Base-by-base conservation (phyloP, 37 sponge, comb jelly and placozoan species). In the Beroe forskalii region DNA sequence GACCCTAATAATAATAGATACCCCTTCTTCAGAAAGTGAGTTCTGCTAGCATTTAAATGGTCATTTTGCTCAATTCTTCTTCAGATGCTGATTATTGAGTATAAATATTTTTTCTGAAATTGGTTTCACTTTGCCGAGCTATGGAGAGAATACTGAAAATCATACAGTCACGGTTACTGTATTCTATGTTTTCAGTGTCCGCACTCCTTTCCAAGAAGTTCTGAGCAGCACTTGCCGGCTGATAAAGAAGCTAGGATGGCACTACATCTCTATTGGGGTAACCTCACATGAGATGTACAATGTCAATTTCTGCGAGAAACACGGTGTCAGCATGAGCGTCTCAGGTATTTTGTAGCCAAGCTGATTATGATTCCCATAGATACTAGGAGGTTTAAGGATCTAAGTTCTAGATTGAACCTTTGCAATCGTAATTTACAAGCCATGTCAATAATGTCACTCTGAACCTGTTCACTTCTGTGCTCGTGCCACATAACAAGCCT, bases 101-200 rank as follows among this genome's bases (percentile, higher is more conserved):
- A 55, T 55, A 55, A 17, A 20, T 55, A 9, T 55, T 20, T 20
- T 9, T 55, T 9, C 60, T 55, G 17, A 17, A 20, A 55, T 55
- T 55, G 17, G 17, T 55, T 9, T 9, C 60, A 55, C 60, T 55
- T 55, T 17, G n/a, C n/a, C n/a, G n/a, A n/a, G n/a, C n/a, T n/a
- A 48, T 48, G 55, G 12, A 48, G 12, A 48, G 12, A 48, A 48
- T 17, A 48, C 55, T 48, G 55, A 48, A 48, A 48, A 48, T 48
- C 55, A 48, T 48, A 48, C 12, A n/a, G n/a, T n/a, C n/a, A n/a
- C n/a, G n/a, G n/a, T n/a, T n/a, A n/a, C n/a, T n/a, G n/a, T n/a
- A n/a, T n/a, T n/a, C n/a, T n/a, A n/a, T n/a, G n/a, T 48, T 80
- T 80, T 43, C 86, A 80, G 86, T 80, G 86, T 80, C 12, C 1